phyloP scores from a whole-genome alignment of 2,113 vertebrate genomes.

The Vulpes lagopus region DNA sequence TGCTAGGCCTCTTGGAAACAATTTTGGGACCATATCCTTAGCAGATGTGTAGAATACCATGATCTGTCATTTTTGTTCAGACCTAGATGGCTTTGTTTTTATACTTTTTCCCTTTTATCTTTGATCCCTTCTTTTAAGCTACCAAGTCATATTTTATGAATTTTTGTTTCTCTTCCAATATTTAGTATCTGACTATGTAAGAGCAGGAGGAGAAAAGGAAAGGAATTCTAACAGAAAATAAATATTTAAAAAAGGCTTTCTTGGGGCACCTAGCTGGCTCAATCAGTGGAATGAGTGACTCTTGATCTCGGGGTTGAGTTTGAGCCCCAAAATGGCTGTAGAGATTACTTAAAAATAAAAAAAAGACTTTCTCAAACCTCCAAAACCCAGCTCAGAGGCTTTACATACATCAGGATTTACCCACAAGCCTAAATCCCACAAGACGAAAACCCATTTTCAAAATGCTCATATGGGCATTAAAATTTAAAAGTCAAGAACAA shows the following conservation, averaged over 20 bases:
- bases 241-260: neutral
- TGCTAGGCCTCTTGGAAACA: neutral
- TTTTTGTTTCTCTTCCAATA: neutral
- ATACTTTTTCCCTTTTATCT: neutral
- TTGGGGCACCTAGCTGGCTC: neutral
- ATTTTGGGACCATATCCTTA: neutral
- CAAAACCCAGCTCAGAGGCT: neutral
- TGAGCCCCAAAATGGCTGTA: neutral
- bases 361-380: neutral
- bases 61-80: neutral
- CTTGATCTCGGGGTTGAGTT: neutral
- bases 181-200: neutral
- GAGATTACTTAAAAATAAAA: neutral
- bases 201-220: neutral
- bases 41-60: neutral
- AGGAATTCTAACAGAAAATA: neutral
- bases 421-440: neutral
- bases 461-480: neutral
- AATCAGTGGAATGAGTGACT: neutral
- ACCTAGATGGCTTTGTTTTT: neutral
- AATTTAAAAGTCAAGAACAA: slow-evolving; percentile 10
- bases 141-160: neutral
- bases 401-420: neutral
- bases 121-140: neutral
- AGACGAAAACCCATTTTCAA: neutral